A percentile compares a stretch with the other conserved stretches of the same genome.
These are phyloP conservation scores for Aphelenchoides avenae DNA, from an alignment of 1,140 invertebrate genomes.

Conservation along the genomic window DNA sequence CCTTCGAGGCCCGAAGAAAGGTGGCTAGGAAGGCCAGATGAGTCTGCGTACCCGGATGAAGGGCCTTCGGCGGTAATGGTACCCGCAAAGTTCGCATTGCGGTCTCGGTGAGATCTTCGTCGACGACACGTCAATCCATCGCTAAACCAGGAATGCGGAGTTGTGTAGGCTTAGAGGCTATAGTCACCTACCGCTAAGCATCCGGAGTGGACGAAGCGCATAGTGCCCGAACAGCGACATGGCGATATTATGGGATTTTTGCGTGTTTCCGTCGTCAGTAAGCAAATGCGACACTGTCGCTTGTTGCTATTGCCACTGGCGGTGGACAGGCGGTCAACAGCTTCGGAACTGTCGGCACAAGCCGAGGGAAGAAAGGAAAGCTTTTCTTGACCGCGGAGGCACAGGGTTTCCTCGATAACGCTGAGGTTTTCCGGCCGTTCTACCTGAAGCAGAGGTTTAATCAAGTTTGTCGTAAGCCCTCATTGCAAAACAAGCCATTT, in stretches of 20 bases:
- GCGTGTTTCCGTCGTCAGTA: constrained; percentile 12
- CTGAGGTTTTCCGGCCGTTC: background rate
- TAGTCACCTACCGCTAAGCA: background rate
- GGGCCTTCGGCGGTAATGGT: constrained; percentile 15
- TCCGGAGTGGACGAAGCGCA: constrained; percentile 4
- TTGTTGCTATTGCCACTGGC: constrained; percentile 1
- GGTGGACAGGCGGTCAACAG: constrained; percentile 5
- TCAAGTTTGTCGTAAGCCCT: background rate
- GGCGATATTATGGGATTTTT: constrained; percentile 6
- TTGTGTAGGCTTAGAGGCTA: background rate
- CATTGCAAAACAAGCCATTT: constrained; percentile 1
- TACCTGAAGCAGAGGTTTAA: background rate
- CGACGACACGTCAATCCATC: constrained; percentile 17
- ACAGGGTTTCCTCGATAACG: constrained; percentile 11
- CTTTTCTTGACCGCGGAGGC: constrained; percentile 15
- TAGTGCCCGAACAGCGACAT: constrained; percentile 11
- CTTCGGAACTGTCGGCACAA: constrained; percentile 8
- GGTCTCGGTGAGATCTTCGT: constrained; percentile 7
- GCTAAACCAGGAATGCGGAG: background rate
- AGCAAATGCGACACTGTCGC: constrained; percentile 12
- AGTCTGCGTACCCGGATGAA: constrained; percentile 4
- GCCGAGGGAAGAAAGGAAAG: constrained; percentile 16
- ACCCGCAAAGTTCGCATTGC: constrained; percentile 15
- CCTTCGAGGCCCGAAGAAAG: too few relatives aligned
- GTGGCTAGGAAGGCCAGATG: background rate